phyloP scores from a whole-genome alignment of 2,888 invertebrate species.

The Oligia strigilis region DNA sequence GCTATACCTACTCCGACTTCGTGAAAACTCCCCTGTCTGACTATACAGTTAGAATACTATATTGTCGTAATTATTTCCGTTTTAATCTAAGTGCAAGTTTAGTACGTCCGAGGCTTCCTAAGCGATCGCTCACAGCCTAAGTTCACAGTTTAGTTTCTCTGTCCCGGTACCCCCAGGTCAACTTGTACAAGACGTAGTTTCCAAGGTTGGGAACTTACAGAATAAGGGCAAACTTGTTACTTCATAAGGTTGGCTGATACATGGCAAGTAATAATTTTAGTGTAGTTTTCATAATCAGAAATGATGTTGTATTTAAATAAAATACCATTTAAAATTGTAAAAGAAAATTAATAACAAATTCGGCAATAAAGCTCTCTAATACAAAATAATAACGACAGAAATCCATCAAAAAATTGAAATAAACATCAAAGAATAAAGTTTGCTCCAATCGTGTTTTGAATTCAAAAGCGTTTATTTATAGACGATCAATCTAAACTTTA shows the following conservation, averaged over 20 bases:
- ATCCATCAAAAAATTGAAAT: constrained; percentile 42
- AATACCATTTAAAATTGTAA: background rate
- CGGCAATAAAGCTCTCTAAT: constrained; percentile 20
- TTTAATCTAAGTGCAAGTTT: constrained; percentile 54
- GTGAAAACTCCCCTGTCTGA: background rate
- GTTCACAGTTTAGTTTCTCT: constrained; percentile 60
- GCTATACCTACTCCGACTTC: too few species aligned
- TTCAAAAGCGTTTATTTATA: constrained; percentile 49
- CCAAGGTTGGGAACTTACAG: constrained; percentile 63
- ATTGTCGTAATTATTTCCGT: constrained; percentile 45
- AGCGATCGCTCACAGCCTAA: constrained; percentile 53
- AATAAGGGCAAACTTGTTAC: constrained; percentile 64
- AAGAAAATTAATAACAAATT: constrained; percentile 11
- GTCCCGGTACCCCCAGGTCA: constrained; percentile 60
- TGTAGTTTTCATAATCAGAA: background rate
- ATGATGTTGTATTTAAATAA: background rate
- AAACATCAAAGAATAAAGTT: constrained; percentile 49
- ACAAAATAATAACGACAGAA: constrained; percentile 35
- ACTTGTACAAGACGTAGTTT: constrained; percentile 61
- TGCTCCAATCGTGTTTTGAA: constrained; percentile 48
- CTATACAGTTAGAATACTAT: constrained; percentile 6
- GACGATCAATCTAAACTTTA: constrained; percentile 59
- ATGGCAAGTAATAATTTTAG: constrained; percentile 24
- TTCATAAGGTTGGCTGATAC: constrained; percentile 47
- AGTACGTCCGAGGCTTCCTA: constrained; percentile 44